Percentiles rank a stretch among this genome's conserved stretches.
These are phyloP conservation scores for Thamnophis elegans DNA, from an alignment of 2,797 vertebrate species.

Conservation along the genomic window DNA sequence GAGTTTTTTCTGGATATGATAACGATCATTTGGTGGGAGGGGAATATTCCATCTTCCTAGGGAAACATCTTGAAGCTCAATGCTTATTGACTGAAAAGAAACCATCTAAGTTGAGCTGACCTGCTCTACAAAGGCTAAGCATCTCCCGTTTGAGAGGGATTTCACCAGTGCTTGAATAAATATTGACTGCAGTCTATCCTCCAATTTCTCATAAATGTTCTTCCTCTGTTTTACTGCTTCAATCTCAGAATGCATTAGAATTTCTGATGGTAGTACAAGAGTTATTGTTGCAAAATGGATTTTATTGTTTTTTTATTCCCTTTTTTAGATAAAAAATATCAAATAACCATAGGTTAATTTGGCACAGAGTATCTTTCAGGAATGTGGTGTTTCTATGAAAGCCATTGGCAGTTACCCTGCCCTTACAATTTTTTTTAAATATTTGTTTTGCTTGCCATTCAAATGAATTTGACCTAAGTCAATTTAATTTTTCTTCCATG, in stretches of 20 bases:
- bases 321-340: neutral
- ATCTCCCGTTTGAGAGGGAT: neutral
- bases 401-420: neutral
- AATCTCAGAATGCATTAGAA: neutral
- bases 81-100: neutral
- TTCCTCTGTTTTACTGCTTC: neutral
- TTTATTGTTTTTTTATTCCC: neutral
- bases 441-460: neutral
- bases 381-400: neutral
- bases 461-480: neutral
- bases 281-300: neutral
- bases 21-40: neutral
- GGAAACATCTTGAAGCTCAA: neutral
- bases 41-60: neutral
- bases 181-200: neutral
- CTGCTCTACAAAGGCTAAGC: neutral
- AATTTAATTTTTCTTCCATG: slow-evolving; percentile 1
- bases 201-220: neutral
- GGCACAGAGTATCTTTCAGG: neutral
- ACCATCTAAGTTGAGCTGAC: neutral
- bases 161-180: neutral
- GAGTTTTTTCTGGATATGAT: neutral
- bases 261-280: neutral
- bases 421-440: neutral
- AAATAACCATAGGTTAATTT: neutral